Evolutionary conservation across 1,140 invertebrate species (phyloP).

Genomic region (Lamellibrachia luymesi): DNA sequence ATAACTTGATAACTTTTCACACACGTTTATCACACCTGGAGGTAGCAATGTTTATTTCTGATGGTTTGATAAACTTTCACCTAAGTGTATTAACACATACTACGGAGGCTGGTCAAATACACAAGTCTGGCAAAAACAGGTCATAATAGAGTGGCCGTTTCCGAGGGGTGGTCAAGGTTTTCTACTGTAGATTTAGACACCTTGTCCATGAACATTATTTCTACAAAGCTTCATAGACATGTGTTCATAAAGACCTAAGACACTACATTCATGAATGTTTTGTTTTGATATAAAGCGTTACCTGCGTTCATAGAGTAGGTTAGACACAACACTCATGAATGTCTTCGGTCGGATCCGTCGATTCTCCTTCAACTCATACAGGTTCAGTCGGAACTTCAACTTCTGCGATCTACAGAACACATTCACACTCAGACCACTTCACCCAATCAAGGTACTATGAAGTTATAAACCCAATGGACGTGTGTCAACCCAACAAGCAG

Average conservation of each 20-base stretch:
- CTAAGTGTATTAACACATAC: no score
- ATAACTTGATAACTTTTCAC: no score
- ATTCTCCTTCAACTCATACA: conserved; percentile 91
- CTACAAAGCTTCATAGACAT: conserved; percentile 58
- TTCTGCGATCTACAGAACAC: conserved; percentile 64
- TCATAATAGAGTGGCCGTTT: no score
- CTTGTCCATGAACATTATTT: no score
- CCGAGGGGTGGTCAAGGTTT: no score
- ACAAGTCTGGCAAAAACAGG: no score
- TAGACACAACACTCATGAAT: conserved; percentile 90
- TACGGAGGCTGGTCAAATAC: no score
- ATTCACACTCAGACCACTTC: neutral
- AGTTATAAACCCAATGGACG: neutral
- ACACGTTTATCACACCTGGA: no score
- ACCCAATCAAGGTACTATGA: neutral
- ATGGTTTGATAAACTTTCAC: no score
- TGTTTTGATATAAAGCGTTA: conserved; percentile 64
- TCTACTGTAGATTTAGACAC: no score
- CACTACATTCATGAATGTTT: conserved; percentile 87
- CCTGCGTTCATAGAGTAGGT: conserved; percentile 91
- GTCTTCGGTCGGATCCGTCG: conserved; percentile 86
- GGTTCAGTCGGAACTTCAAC: conserved; percentile 82
- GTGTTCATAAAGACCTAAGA: conserved; percentile 94
- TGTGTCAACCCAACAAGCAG: neutral
- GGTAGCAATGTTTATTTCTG: no score